Conservation (phyloP, 1,140 invertebrate species). For the Trachelipus rathkii region DNA sequence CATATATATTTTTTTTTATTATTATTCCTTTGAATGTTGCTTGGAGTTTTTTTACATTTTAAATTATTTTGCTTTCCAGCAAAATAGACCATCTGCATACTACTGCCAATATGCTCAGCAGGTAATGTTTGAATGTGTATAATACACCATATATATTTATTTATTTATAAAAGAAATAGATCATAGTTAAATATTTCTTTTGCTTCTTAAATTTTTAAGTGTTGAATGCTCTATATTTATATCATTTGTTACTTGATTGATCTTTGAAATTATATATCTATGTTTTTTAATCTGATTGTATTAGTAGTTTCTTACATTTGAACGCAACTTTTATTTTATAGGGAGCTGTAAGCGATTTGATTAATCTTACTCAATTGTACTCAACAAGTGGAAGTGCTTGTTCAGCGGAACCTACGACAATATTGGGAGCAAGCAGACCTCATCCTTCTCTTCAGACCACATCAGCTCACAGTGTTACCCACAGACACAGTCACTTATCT, state of each 20-base stretch:
- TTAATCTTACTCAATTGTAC: background rate
- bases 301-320: background rate
- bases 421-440: background rate
- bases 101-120: background rate
- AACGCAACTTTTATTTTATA: background rate
- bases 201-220: too few relatives aligned
- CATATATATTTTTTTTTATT: background rate
- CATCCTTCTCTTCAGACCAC: background rate
- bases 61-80: background rate
- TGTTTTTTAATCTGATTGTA: background rate
- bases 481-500: background rate
- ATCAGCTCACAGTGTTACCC: background rate
- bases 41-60: background rate
- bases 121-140: background rate
- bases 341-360: background rate
- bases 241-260: too few relatives aligned
- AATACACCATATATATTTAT: too few relatives aligned
- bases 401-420: background rate
- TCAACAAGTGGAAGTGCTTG: background rate
- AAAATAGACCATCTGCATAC: background rate
- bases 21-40: slow-evolving; percentile 1
- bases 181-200: too few relatives aligned
- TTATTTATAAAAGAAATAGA: too few relatives aligned
- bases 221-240: too few relatives aligned
- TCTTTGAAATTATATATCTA: too few relatives aligned